A percentile compares a stretch with the other conserved stretches of the same genome.
Evolutionary conservation across 2,113 vertebrate genomes (phyloP).

Genomic region (Ploceus nigricollis): DNA sequence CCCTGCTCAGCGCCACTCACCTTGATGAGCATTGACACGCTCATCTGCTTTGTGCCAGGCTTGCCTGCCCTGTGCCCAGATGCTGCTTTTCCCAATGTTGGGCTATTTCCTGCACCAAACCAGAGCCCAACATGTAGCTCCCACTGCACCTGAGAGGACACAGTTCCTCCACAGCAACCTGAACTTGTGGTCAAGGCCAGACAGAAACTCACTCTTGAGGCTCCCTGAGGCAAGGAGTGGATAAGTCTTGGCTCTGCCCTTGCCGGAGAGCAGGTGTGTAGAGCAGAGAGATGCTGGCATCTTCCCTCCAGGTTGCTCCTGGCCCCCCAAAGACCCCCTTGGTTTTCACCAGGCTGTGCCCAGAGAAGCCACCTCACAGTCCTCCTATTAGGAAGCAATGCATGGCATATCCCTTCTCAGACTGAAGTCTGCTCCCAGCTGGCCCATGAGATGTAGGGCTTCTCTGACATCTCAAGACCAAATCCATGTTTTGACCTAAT

Average conservation of each 20-base stretch:
- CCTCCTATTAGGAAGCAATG: rapidly evolving
- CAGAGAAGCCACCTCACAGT: background rate
- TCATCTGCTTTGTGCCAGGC: background rate
- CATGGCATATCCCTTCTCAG: background rate
- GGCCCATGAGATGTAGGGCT: background rate
- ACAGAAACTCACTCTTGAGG: background rate
- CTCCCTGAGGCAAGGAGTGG: background rate
- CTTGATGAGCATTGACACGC: background rate
- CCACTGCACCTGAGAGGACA: background rate
- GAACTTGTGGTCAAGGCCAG: background rate
- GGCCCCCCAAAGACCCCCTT: rapidly evolving
- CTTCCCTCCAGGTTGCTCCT: background rate
- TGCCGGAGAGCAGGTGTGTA: rapidly evolving
- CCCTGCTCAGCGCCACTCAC: rapidly evolving
- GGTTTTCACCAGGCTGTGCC: background rate
- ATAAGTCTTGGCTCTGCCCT: rapidly evolving
- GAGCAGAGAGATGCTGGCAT: background rate
- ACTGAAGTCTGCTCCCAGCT: background rate
- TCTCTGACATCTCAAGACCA: background rate
- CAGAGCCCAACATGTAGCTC: background rate
- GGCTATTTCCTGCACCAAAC: background rate
- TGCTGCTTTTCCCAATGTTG: rapidly evolving
- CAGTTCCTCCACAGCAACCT: background rate
- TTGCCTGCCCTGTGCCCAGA: background rate
- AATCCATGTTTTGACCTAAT: background rate